Percentiles rank a stretch among this genome's conserved stretches.
These are phyloP conservation scores for Probaryconus sp. DNA, from an alignment of 1,140 invertebrate genomes.

Conservation along the genomic window DNA sequence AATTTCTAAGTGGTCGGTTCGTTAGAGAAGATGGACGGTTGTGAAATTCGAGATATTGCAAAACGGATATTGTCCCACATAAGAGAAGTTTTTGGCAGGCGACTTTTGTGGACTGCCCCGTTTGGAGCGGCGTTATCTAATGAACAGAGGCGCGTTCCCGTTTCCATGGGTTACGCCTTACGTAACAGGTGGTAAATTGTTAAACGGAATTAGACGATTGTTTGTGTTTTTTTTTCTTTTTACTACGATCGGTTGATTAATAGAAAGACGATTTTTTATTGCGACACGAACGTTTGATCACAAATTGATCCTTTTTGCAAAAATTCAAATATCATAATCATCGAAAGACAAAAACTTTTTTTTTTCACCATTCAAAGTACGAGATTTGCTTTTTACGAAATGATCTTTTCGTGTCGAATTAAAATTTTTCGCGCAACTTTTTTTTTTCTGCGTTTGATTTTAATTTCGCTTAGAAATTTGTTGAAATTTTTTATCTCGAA, in stretches of 20 bases:
- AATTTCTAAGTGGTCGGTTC: slow-evolving; percentile 14
- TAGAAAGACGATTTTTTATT: slow-evolving; percentile 20
- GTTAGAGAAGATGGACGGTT: slow-evolving; percentile 24
- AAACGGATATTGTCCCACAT: slow-evolving; percentile 27
- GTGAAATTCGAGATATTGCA: slow-evolving; percentile 34
- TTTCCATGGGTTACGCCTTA: slow-evolving; percentile 27
- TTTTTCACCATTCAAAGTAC: too few species aligned
- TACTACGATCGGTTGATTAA: slow-evolving; percentile 17
- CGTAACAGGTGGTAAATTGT: slow-evolving; percentile 26
- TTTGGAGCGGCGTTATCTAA: slow-evolving; percentile 20
- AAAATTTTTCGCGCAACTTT: too few species aligned
- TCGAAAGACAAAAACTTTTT: too few species aligned
- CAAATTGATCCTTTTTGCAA: too few species aligned
- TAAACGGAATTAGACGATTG: slow-evolving; percentile 24
- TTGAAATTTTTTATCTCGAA: not conserved
- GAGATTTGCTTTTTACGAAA: too few species aligned
- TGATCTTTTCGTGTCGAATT: too few species aligned
- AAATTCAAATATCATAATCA: too few species aligned
- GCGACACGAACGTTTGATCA: too few species aligned
- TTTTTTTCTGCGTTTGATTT: too few species aligned
- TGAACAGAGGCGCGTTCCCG: slow-evolving; percentile 17
- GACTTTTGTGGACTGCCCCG: slow-evolving; percentile 3
- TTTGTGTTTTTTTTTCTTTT: not conserved
- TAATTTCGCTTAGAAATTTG: too few species aligned
- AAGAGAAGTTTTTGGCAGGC: slow-evolving; percentile 43